Evolutionary conservation across 2,888 invertebrate species (phyloP), one percentile per base, ranked within the genome.

Genomic region (Nemoura dubitans): DNA sequence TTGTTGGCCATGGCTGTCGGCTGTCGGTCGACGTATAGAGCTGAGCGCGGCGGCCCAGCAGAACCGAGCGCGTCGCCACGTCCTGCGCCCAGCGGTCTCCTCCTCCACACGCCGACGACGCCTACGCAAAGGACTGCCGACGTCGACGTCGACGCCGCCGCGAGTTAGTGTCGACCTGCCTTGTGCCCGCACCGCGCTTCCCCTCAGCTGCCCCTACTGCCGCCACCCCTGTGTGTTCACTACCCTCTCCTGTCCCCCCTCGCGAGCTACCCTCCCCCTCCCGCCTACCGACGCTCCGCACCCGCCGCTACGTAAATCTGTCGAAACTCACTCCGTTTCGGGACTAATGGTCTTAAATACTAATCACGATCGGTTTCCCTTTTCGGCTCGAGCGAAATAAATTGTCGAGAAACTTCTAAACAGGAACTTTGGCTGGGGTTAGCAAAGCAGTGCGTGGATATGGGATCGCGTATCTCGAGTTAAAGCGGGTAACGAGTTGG

Each of bases 61-160:
- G 82, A 82, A 21, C 5, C 30, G 5, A n/a, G 27, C n/a, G 83
- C 83, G 26, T 26, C 30, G 21, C 78, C 25, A 77, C 43, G 84
- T 30, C 87, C 87, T 87, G 87, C 87, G 87, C 87, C 87, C 27
- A 27, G 28, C 59, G 76, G 26, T 85, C 87, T 76, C 81, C 87
- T 80, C 87, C 85, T 85, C 85, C 85, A 85, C 87, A 81, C 83
- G n/a, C 83, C 42, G 36, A 30, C 36, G 82, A 82, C 87, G 85
- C 87, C 87, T 85, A 87, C 87, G 87, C 87, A 78, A 84, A 84
- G 59, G 30, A 59, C 76, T n/a, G 84, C 43, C 84, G 84, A 78
- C 78, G 83, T 83, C 59, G 30, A 27, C 30, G 43, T 29, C 36
- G 30, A 28, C 30, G 78, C 36, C 80, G 78, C 78, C 80, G n/a